Percentiles rank a stretch among this genome's conserved stretches.
Conservation (phyloP, 1,140 invertebrate genomes). For the Sitophilus oryzae region DNA sequence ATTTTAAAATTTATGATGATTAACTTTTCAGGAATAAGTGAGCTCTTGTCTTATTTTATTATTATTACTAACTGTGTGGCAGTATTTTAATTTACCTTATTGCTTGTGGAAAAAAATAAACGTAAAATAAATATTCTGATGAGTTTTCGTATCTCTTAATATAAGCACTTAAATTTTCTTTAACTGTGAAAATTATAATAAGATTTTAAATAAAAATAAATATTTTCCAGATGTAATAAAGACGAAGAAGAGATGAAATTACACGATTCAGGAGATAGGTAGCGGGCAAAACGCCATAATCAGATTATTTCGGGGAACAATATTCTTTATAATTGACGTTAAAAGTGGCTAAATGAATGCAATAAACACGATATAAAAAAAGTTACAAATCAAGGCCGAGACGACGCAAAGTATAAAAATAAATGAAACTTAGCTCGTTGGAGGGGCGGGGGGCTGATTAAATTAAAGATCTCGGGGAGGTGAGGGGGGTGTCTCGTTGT, state of each 20-base stretch:
- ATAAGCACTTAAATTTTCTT: too few species aligned
- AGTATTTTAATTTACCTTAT: too few species aligned
- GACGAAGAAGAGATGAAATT: slow-evolving; percentile 21
- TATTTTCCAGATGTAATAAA: slow-evolving; percentile 5
- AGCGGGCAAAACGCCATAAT: slow-evolving; percentile 21
- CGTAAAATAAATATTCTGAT: too few species aligned
- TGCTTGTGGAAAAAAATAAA: too few species aligned
- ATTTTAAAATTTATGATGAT: not conserved
- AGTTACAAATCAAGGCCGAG: slow-evolving; percentile 26
- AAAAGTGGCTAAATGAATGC: slow-evolving; percentile 30
- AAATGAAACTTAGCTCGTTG: slow-evolving; percentile 40
- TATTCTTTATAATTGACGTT: slow-evolving; percentile 34
- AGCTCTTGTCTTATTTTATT: too few species aligned
- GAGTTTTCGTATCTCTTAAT: too few species aligned
- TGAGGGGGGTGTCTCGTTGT: slow-evolving; percentile 19
- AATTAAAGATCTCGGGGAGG: slow-evolving; percentile 33
- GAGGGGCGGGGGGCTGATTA: slow-evolving; percentile 36
- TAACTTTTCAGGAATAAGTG: not conserved
- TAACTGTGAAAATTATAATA: too few species aligned
- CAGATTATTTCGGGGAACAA: slow-evolving; percentile 27
- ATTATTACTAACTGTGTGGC: too few species aligned
- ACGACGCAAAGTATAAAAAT: slow-evolving; percentile 36
- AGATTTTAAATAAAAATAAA: not conserved
- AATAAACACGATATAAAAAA: slow-evolving; percentile 30
- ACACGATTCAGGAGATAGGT: slow-evolving; percentile 16